These are phyloP conservation scores for Microctonus hyperodae DNA, from an alignment of 2,888 invertebrate genomes.

Conservation along the genomic window DNA sequence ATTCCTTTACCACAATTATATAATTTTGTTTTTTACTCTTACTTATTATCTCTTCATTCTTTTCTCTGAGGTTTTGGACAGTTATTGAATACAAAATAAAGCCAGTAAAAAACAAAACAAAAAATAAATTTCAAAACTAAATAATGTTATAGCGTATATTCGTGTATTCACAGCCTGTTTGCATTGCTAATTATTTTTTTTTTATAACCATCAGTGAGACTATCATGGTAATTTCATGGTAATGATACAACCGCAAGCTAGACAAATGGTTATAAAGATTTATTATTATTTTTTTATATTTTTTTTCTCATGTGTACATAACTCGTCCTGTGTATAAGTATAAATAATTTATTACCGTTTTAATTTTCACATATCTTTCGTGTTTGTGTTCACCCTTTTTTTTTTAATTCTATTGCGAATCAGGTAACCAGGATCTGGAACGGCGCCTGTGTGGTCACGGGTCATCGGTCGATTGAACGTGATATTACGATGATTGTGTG, in stretches of 20 bases:
- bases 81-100: slow-evolving; percentile 1
- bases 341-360: neutral
- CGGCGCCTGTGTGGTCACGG: slow-evolving; percentile 29
- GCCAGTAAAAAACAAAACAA: too few relatives aligned
- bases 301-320: neutral
- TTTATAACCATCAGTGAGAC: neutral
- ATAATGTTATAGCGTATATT: neutral
- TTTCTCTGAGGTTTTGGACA: neutral
- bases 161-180: slow-evolving; percentile 5
- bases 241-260: slow-evolving; percentile 13
- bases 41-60: neutral
- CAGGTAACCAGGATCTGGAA: slow-evolving; percentile 29
- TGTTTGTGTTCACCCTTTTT: neutral
- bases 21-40: neutral
- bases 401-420: slow-evolving; percentile 15
- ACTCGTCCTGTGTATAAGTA: neutral
- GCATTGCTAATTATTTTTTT: slow-evolving; percentile 9
- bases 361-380: neutral
- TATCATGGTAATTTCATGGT: slow-evolving; percentile 17
- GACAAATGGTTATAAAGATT: neutral
- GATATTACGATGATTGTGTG: slow-evolving; percentile 17
- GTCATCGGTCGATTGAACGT: slow-evolving; percentile 29
- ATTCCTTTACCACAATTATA: slow-evolving; percentile 3
- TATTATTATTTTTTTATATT: neutral
- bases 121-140: neutral